phyloP scores from a whole-genome alignment of 2,797 vertebrate genomes.

The Perodicticus potto region DNA sequence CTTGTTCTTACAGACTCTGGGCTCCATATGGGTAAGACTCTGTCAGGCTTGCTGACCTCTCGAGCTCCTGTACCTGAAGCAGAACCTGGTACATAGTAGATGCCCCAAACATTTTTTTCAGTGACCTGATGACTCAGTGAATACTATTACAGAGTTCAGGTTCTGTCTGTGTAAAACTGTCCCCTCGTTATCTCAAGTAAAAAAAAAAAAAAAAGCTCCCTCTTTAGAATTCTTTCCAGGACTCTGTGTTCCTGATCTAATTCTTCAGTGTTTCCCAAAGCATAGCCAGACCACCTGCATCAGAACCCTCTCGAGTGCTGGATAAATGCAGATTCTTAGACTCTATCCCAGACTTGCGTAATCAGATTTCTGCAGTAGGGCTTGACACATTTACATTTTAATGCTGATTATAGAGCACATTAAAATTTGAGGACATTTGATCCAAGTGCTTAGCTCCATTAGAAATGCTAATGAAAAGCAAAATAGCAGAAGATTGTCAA shows the following conservation, averaged over 20 bases:
- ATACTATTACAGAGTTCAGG: background rate
- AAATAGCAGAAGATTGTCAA: constrained; percentile 48
- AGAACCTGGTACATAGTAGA: background rate
- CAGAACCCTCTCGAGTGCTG: background rate
- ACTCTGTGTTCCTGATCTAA: background rate
- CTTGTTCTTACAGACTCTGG: background rate
- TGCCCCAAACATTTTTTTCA: background rate
- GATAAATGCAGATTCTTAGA: background rate
- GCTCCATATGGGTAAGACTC: background rate
- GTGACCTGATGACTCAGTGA: background rate
- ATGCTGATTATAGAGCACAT: background rate
- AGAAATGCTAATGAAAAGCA: constrained; percentile 5
- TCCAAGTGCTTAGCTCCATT: background rate
- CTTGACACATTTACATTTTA: background rate
- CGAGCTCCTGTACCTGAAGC: background rate
- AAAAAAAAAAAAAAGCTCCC: background rate
- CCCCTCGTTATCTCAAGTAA: background rate
- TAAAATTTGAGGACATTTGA: background rate
- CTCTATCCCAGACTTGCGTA: background rate
- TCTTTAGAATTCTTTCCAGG: background rate
- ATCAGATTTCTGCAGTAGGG: background rate
- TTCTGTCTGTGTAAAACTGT: background rate
- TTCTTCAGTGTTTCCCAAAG: background rate
- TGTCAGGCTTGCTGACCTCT: background rate
- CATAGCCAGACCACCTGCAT: background rate